phyloP scores from a whole-genome alignment of 2,888 invertebrate genomes.

The Leptopilina myrica region DNA sequence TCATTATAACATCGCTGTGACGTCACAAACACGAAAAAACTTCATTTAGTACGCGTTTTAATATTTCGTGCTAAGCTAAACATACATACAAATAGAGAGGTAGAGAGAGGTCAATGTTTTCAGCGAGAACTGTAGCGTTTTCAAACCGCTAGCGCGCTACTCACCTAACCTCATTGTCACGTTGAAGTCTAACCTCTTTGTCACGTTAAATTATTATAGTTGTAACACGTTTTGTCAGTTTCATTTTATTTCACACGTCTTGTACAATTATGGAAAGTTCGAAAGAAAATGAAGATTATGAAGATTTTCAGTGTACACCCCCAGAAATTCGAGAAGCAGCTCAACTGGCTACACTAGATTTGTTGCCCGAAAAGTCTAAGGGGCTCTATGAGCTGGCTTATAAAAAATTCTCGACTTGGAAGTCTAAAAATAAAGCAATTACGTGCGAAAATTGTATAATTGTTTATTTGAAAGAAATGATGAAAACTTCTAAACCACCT shows the following conservation, averaged over 20 bases:
- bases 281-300: too few relatives aligned
- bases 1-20: not conserved
- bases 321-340: conserved; percentile 23
- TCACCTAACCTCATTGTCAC: not conserved
- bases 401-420: conserved; percentile 11
- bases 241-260: too few relatives aligned
- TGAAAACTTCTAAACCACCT: not conserved
- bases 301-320: not conserved
- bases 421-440: not conserved
- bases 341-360: conserved; percentile 22
- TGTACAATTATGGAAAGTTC: too few relatives aligned
- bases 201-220: too few relatives aligned
- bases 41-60: not conserved
- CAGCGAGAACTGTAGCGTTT: not conserved
- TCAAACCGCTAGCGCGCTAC: not conserved
- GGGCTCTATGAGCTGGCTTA: not conserved
- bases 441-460: not conserved
- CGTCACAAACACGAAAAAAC: not conserved
- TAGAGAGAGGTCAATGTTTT: not conserved
- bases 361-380: conserved; percentile 22
- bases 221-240: too few relatives aligned
- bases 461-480: not conserved
- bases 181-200: too few relatives aligned
- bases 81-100: too few relatives aligned
- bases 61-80: not conserved